phyloP scores from a whole-genome alignment of 2,888 invertebrate genomes.

The Geotrupes spiniger region DNA sequence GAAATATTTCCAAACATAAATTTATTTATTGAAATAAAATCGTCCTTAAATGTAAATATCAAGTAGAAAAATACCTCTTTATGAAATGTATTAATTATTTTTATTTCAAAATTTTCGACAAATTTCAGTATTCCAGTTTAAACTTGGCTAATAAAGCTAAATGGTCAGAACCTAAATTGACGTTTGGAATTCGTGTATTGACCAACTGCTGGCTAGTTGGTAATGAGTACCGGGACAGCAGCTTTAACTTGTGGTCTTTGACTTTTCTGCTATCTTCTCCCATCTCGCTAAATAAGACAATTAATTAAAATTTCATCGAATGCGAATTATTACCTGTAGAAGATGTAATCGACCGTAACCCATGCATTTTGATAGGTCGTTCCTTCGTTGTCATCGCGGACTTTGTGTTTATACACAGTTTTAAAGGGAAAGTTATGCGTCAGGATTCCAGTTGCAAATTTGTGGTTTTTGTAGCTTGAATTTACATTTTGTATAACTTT shows the following conservation, averaged over 20 bases:
- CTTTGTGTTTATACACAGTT: slow-evolving; percentile 65
- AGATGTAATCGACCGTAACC: slow-evolving; percentile 89
- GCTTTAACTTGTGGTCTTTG: slow-evolving; percentile 54
- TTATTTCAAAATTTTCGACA: too few relatives aligned
- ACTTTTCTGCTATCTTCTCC: slow-evolving; percentile 28
- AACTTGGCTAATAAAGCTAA: slow-evolving; percentile 75
- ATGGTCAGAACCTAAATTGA: slow-evolving; percentile 76
- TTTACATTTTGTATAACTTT: slow-evolving; percentile 16
- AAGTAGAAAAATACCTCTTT: too few relatives aligned
- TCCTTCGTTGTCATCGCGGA: slow-evolving; percentile 55
- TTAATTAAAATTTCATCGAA: background rate
- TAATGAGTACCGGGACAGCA: slow-evolving; percentile 64
- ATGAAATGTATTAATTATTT: too few relatives aligned
- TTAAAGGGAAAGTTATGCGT: slow-evolving; percentile 64
- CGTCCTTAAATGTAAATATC: too few relatives aligned
- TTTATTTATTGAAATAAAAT: too few relatives aligned
- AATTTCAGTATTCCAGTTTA: slow-evolving; percentile 55
- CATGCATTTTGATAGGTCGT: slow-evolving; percentile 76
- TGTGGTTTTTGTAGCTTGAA: slow-evolving; percentile 33
- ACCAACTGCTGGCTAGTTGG: slow-evolving; percentile 54
- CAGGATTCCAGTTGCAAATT: slow-evolving; percentile 62
- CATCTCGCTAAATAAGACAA: slow-evolving; percentile 29
- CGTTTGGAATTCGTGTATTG: slow-evolving; percentile 70
- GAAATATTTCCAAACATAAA: too few relatives aligned
- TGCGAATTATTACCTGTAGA: slow-evolving; percentile 63